A percentile compares a stretch with the other conserved stretches of the same genome.
Evolutionary conservation across 1,140 invertebrate species (phyloP).

Genomic region (Drosophila cardini): DNA sequence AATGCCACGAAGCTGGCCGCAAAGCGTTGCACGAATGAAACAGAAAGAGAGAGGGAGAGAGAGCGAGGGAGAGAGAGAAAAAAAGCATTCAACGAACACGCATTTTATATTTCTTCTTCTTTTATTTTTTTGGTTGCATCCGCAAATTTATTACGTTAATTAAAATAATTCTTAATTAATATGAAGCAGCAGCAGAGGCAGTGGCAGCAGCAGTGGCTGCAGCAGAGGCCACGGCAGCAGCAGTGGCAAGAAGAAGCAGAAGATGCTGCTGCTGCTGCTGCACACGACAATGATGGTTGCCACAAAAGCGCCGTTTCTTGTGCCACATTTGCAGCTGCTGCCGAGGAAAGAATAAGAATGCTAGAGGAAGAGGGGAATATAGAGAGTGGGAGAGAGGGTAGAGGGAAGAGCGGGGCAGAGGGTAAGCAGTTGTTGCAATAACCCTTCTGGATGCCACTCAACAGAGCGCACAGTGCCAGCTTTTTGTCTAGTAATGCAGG

Average conservation of each 20-base stretch:
- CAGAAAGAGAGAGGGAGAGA: not conserved
- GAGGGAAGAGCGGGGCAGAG: not conserved
- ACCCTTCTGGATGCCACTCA: conserved; percentile 61
- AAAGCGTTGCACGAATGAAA: conserved; percentile 20
- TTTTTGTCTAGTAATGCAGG: conserved; percentile 72
- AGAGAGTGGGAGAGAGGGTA: not conserved
- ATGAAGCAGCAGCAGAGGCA: conserved; percentile 54
- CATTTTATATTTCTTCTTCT: conserved; percentile 13
- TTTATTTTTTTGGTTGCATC: conserved; percentile 32
- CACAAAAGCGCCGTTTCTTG: conserved; percentile 35
- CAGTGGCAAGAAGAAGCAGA: conserved; percentile 14
- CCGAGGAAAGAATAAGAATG: too few species aligned
- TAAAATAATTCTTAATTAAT: conserved; percentile 85
- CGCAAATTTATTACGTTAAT: conserved; percentile 84
- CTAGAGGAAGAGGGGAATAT: not conserved
- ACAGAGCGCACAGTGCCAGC: conserved; percentile 7
- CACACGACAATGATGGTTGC: conserved; percentile 20
- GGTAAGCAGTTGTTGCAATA: conserved; percentile 4
- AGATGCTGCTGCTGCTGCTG: conserved; percentile 12
- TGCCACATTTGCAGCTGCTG: conserved; percentile 42
- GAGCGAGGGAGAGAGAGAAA: not conserved
- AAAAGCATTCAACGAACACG: conserved; percentile 22
- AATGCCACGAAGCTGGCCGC: conserved; percentile 34
- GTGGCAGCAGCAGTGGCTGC: conserved; percentile 24
- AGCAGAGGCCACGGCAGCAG: conserved; percentile 25